Evolutionary conservation across 2,888 invertebrate species (phyloP), one percentile per base, ranked within the genome.

Genomic region (Siphonodentalium dalli): DNA sequence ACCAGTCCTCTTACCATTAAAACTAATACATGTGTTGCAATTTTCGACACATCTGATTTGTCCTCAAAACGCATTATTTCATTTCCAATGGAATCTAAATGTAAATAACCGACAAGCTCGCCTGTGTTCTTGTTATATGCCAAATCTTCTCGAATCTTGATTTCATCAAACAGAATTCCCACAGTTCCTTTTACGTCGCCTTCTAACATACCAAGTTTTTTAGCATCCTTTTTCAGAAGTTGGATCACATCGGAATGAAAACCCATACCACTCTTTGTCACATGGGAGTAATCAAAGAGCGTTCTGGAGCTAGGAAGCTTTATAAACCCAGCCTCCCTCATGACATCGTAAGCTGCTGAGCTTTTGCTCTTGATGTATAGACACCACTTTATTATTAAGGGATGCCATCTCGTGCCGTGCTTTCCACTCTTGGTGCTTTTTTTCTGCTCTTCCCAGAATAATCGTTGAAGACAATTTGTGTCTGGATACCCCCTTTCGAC

Each of bases 121-220:
- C 62, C 56, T 24, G 58, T 44, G 15, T 54, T 33, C 44, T 60
- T 63, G 47, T 63, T 57, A 45, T 62, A 62, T 9, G 62, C 62
- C 8, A 61, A 15, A n/a, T 63, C 65, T 15, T 49, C 46, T 24
- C 56, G 55, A 0, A 65, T 38, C 37, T 50, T 58, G 2, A 65
- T 46, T 44, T 65, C 65, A 42, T 65, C 65, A 33, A 58, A 63
- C 11, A 65, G 20, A 9, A 65, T 3, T 24, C 63, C 55, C 28
- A 58, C 47, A 50, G 26, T 58, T 11, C 18, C 24, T 18, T 33
- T 38, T 31, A 21, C 48, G 9, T 37, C 27, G 23, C 37, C 39
- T 27, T 41, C 18, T n/a, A 49, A 37, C 52, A 48, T 44, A 4
- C 34, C 45, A 7, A 18, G 9, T 35, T 53, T 54, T 31, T 41